Evolutionary conservation across 2,113 vertebrate genomes (phyloP).

Genomic region (Clinocottus analis): DNA sequence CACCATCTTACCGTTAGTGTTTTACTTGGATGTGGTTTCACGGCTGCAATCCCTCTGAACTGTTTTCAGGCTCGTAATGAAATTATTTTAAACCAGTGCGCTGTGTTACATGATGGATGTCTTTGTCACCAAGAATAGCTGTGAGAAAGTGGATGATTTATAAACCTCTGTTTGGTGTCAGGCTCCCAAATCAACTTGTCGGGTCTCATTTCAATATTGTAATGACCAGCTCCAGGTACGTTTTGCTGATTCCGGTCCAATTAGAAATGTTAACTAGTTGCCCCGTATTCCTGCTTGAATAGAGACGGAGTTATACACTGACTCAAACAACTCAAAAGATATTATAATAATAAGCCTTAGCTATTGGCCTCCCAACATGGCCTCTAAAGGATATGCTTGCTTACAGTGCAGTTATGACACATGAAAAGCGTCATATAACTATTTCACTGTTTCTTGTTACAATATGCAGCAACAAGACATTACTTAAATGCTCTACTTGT

Average conservation of each 20-base stretch:
- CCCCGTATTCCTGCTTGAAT: neutral
- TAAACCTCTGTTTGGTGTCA: slow-evolving; percentile 31
- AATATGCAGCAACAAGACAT: neutral
- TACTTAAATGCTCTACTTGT: slow-evolving; percentile 1
- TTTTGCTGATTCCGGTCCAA: neutral
- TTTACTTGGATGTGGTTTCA: neutral
- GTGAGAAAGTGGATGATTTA: slow-evolving; percentile 29
- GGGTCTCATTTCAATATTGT: slow-evolving; percentile 15
- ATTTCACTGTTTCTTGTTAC: neutral
- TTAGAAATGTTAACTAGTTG: neutral
- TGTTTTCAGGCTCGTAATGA: slow-evolving; percentile 7
- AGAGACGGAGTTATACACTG: neutral
- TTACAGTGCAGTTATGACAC: neutral
- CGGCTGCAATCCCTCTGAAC: neutral
- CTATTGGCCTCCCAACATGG: neutral
- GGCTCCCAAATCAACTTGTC: slow-evolving; percentile 24
- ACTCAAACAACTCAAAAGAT: neutral
- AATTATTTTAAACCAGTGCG: neutral
- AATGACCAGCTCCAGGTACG: neutral
- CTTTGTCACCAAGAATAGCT: neutral
- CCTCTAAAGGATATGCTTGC: neutral
- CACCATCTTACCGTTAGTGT: neutral
- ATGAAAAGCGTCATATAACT: too few relatives aligned
- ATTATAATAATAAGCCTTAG: neutral
- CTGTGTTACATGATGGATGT: slow-evolving; percentile 20